Evolutionary conservation across 2,888 invertebrate species (phyloP).

Genomic region (Panopea generosa): DNA sequence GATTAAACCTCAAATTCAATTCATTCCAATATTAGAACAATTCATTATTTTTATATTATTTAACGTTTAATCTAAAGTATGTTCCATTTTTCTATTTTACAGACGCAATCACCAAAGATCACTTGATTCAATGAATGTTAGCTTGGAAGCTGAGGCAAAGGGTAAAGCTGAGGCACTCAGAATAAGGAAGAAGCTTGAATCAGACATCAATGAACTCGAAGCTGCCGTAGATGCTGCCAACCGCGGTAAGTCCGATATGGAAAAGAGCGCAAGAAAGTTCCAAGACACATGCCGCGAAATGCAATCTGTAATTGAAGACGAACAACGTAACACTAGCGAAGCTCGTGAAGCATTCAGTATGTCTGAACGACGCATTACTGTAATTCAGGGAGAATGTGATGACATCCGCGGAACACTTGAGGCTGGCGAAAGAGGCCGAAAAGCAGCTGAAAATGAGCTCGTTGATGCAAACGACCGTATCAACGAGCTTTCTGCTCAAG

Average conservation of each 20-base stretch:
- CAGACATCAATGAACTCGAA: conserved; percentile 99
- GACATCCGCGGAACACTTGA: conserved; percentile 98
- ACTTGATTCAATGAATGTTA: conserved; percentile 99
- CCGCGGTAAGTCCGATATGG: conserved; percentile 99
- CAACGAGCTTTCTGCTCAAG: conserved; percentile 97
- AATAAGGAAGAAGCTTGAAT: conserved; percentile 99
- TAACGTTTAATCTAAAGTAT: too few species aligned
- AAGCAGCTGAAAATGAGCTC: conserved; percentile 98
- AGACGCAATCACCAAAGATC: conserved; percentile 99
- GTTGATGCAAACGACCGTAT: conserved; percentile 99
- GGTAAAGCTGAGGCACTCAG: conserved; percentile 99
- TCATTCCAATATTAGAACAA: too few species aligned
- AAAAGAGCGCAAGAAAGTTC: conserved; percentile 99
- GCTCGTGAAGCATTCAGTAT: conserved; percentile 98
- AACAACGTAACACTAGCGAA: conserved; percentile 99
- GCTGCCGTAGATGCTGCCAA: conserved; percentile 99
- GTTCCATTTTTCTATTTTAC: too few species aligned
- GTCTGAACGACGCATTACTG: conserved; percentile 98
- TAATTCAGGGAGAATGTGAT: conserved; percentile 98
- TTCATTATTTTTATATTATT: conserved; percentile 65
- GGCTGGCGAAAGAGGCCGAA: conserved; percentile 96
- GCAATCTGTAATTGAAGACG: conserved; percentile 98
- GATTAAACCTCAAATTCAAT: too few species aligned
- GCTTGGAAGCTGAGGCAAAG: conserved; percentile 99
- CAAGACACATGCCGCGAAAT: conserved; percentile 97